phyloP scores from a whole-genome alignment of 2,888 invertebrate species.

The Achlya flavicornis region DNA sequence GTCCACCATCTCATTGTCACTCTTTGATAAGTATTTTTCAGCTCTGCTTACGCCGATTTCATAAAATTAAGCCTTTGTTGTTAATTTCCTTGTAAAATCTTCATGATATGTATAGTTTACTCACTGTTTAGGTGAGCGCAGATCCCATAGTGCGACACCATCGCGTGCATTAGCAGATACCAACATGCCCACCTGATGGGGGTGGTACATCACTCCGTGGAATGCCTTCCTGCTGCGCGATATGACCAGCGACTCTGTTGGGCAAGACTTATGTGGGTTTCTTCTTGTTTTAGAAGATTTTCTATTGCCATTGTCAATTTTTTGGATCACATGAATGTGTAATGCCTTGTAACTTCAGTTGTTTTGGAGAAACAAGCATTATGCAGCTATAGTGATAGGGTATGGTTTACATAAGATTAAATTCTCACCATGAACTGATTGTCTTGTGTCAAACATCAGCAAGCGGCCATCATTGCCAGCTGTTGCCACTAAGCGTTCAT shows the following conservation, averaged over 20 bases:
- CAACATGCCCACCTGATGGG: slow-evolving; percentile 90
- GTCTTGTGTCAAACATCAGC: slow-evolving; percentile 92
- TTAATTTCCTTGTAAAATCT: too few species aligned
- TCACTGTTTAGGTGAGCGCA: slow-evolving; percentile 92
- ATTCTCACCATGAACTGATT: slow-evolving; percentile 77
- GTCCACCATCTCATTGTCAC: too few species aligned
- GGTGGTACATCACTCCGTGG: slow-evolving; percentile 98
- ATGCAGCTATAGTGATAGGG: too few species aligned
- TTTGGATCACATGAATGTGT: too few species aligned
- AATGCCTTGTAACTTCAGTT: too few species aligned
- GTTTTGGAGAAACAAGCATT: too few species aligned
- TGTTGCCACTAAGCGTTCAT: slow-evolving; percentile 92
- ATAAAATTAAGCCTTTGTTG: too few species aligned
- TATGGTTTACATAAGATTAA: too few species aligned
- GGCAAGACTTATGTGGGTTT: slow-evolving; percentile 3
- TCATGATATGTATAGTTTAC: slow-evolving; percentile 54
- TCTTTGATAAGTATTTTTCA: too few species aligned
- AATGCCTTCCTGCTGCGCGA: slow-evolving; percentile 86
- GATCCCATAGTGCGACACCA: slow-evolving; percentile 95
- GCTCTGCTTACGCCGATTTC: too few species aligned
- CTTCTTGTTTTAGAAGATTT: background rate
- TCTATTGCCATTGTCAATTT: background rate
- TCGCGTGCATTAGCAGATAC: slow-evolving; percentile 96
- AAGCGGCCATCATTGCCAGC: slow-evolving; percentile 97
- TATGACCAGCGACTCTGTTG: slow-evolving; percentile 85